These are phyloP conservation scores for Cichladusa arquata DNA, from an alignment of 2,113 vertebrate species.

Conservation along the genomic window DNA sequence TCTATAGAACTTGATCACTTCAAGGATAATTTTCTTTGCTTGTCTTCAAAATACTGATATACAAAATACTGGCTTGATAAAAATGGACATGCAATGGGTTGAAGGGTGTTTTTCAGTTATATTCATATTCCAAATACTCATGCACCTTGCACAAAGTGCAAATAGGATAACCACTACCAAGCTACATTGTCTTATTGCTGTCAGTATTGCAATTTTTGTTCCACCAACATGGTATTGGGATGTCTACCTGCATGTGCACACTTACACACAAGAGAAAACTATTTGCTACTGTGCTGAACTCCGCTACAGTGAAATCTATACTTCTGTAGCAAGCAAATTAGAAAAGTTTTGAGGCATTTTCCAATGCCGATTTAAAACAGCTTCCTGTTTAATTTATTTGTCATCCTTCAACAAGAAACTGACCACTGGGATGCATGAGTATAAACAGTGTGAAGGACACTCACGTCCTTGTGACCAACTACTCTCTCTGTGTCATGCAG, in stretches of 20 bases:
- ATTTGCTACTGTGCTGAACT: neutral
- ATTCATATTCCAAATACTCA: neutral
- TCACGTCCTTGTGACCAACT: constrained; percentile 46
- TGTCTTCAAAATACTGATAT: neutral
- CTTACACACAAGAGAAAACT: neutral
- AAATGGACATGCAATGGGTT: neutral
- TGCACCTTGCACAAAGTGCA: neutral
- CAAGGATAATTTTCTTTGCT: neutral
- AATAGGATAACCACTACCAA: neutral
- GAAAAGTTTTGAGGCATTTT: constrained; percentile 54
- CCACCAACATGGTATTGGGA: neutral
- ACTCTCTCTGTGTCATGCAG: neutral
- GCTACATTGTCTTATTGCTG: neutral
- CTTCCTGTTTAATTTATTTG: constrained; percentile 62
- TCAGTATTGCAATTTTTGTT: neutral
- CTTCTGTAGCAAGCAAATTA: constrained; percentile 56
- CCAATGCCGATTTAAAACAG: constrained; percentile 35
- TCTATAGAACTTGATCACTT: neutral
- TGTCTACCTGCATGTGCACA: neutral
- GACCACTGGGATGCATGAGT: constrained; percentile 16
- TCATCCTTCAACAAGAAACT: constrained; percentile 55
- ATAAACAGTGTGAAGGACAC: constrained; percentile 54
- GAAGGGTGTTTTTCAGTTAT: neutral
- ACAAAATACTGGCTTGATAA: neutral
- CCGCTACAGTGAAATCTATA: neutral